Evolutionary conservation across 1,140 invertebrate species (phyloP), one percentile per base, ranked within the genome.

Genomic region (Drosophila carrolli): DNA sequence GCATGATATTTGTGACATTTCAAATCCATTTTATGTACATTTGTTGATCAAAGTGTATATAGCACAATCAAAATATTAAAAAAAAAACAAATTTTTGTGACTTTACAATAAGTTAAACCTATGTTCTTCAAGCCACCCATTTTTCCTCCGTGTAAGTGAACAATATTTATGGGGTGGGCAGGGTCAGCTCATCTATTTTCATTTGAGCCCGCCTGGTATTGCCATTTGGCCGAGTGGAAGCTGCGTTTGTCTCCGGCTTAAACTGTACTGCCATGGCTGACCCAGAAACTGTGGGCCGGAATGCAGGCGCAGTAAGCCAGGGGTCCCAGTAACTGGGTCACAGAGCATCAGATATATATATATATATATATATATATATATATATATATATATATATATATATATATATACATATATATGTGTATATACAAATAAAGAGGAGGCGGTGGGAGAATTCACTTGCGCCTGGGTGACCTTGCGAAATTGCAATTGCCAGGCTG

Each of bases 131-230:
- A 61, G 50, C n/a, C 32, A 23, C 46, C 5, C 11, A 2, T 50
- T 66, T 68, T 9, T 44, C n/a, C 38, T 10, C 60, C 27, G 47
- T 38, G 23, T 13, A 23, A 1, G 0, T 11, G 16, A 16, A 14
- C 16, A 32, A 37, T 43, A 66, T 61, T 50, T 75, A 54, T 75
- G 38, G 44, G 43, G 11, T 37, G 46, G 35, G 50, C 46, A 41
- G 74, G 60, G 81, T 58, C 71, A 83, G 58, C 79, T 79, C 84
- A 89, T 86, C 83, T 83, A 83, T 86, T 86, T 71, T 73, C 79
- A 86, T 82, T 86, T 86, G 63, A 78, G 78, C 58, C 46, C 40
- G 61, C 63, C 77, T 75, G 48, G 47, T 32, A 32, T 61, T 62
- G 81, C 53, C 71, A 82, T 59, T 62, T 43, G 46, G 43, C 60